Percentiles rank a stretch among this genome's conserved stretches.
These are phyloP conservation scores for Suricata suricatta DNA, from an alignment of 2,113 vertebrate species.

Conservation along the genomic window DNA sequence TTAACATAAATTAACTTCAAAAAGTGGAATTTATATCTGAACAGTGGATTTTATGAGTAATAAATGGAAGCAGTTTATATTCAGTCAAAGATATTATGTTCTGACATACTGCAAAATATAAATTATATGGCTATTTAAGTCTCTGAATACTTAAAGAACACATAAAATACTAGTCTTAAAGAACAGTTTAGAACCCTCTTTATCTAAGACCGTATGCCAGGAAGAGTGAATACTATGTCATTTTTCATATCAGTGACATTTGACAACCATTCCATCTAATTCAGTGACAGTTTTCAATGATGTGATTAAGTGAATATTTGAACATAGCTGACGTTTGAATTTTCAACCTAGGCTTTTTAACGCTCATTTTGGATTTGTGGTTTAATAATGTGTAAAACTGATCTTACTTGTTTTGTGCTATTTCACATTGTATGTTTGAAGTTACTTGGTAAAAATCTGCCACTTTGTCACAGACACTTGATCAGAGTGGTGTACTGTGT, in stretches of 20 bases:
- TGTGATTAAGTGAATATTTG: constrained; percentile 49
- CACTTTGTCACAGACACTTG: neutral
- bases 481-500: neutral
- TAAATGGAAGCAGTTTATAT: constrained; percentile 11
- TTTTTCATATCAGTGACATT: constrained; percentile 62
- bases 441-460: neutral
- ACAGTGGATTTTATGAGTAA: neutral
- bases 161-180: constrained; percentile 51
- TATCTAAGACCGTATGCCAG: constrained; percentile 16
- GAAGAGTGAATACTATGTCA: neutral
- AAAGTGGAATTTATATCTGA: neutral
- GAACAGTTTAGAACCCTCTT: constrained; percentile 5
- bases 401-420: neutral
- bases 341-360: constrained; percentile 31
- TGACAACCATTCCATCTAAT: constrained; percentile 55
- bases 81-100: constrained; percentile 12
- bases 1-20: constrained; percentile 21
- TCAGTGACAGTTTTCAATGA: constrained; percentile 44
- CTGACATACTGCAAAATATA: constrained; percentile 11
- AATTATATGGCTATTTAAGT: constrained; percentile 27
- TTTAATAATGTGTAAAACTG: constrained; percentile 21
- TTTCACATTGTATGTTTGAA: neutral
- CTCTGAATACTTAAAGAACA: constrained; percentile 42
- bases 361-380: neutral
- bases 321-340: constrained; percentile 51